Conservation (phyloP, 1,140 invertebrate genomes). For the Orchestia grillus region DNA sequence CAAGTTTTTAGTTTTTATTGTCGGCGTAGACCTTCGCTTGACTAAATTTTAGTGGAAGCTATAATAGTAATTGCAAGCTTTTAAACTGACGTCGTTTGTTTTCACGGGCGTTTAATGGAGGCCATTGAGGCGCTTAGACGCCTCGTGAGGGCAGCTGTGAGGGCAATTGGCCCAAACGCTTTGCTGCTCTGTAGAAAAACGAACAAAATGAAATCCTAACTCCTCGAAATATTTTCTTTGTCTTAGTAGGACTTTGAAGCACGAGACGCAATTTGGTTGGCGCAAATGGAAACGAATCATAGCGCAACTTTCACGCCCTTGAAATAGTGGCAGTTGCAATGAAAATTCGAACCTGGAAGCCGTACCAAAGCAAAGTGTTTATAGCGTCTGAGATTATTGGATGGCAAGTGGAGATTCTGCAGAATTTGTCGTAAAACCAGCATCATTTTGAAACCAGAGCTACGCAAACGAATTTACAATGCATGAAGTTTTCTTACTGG, state of each 20-base stretch:
- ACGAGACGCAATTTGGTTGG: background rate
- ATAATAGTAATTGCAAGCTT: constrained; percentile 10
- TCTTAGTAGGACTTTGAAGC: background rate
- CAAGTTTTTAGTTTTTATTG: constrained; percentile 3
- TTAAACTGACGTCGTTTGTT: background rate
- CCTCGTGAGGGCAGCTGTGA: background rate
- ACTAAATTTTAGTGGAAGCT: constrained; percentile 9
- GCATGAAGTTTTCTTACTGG: too few species aligned
- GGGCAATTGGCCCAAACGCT: background rate
- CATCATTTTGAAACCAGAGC: too few species aligned
- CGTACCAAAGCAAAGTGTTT: too few species aligned
- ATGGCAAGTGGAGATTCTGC: too few species aligned
- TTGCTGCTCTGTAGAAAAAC: background rate
- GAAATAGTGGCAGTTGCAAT: background rate
- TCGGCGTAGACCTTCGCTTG: background rate
- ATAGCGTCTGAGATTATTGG: too few species aligned
- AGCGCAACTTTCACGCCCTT: background rate
- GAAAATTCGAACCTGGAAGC: background rate
- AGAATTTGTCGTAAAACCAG: too few species aligned
- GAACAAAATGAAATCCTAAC: background rate
- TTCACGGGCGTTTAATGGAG: background rate
- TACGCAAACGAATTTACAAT: too few species aligned
- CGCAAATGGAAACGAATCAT: background rate
- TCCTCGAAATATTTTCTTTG: background rate
- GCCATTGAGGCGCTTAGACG: background rate